A percentile compares a stretch with the other conserved stretches of the same genome.
Evolutionary conservation across 1,140 invertebrate genomes (phyloP).

Genomic region (Brachionus angularis): DNA sequence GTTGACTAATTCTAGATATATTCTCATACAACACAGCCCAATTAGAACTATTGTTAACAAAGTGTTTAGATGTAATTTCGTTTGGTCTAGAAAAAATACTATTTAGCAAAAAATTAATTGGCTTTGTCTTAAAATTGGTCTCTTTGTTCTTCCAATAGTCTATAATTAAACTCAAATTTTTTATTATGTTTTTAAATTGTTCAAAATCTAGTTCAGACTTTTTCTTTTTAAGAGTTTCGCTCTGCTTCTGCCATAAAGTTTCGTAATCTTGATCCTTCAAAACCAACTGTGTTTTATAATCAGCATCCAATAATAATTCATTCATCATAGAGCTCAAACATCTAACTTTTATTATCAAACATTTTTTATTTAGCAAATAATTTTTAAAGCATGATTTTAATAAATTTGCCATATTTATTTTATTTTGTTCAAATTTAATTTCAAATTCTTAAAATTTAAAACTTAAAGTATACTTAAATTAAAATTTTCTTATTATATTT

Average conservation of each 20-base stretch:
- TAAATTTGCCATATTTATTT: conserved; percentile 2
- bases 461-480: no score
- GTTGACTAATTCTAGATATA: neutral
- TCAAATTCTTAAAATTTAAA: no score
- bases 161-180: neutral
- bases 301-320: neutral
- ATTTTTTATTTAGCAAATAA: no score
- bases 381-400: neutral
- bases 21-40: conserved; percentile 1
- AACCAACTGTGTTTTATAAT: neutral
- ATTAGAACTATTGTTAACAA: neutral
- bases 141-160: conserved; percentile 20
- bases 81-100: neutral
- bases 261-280: conserved; percentile 8
- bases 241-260: neutral
- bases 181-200: neutral
- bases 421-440: no score
- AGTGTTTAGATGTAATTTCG: neutral
- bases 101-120: neutral
- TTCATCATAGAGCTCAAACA: no score
- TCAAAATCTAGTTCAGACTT: neutral
- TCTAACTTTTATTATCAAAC: neutral
- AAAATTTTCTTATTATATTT: no score
- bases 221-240: neutral
- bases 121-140: neutral